Conservation (phyloP, 2,797 vertebrate genomes). For the Crocidura indochinensis region DNA sequence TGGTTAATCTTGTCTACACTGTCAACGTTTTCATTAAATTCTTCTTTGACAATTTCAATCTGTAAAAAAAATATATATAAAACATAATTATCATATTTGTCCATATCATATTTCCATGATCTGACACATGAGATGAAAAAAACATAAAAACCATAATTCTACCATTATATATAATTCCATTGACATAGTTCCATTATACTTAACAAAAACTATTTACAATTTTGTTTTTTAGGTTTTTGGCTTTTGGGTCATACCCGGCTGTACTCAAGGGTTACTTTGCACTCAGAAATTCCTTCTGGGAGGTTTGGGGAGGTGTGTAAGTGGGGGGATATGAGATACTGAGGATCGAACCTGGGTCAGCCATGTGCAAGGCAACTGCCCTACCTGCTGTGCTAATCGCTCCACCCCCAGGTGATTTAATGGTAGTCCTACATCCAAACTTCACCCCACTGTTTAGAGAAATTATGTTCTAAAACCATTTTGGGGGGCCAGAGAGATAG, state of each 20-base stretch:
- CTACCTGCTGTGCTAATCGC: too few species aligned
- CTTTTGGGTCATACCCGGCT: too few species aligned
- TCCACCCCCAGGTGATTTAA: background rate
- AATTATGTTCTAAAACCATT: constrained; percentile 67
- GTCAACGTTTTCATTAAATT: constrained; percentile 91
- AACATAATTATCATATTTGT: too few species aligned
- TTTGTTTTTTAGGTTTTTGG: background rate
- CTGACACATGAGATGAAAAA: constrained; percentile 8
- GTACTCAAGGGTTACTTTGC: too few species aligned
- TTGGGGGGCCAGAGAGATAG: too few species aligned
- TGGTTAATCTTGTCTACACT: constrained; percentile 94
- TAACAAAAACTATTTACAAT: background rate
- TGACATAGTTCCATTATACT: constrained; percentile 16
- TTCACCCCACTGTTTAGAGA: background rate
- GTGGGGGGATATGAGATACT: too few species aligned
- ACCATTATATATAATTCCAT: background rate
- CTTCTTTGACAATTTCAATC: constrained; percentile 94
- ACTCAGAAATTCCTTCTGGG: too few species aligned
- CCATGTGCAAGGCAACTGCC: too few species aligned
- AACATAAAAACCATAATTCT: background rate
- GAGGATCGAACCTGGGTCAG: too few species aligned
- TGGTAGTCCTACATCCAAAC: background rate
- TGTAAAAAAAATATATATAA: constrained; percentile 83
- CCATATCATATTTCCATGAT: background rate
- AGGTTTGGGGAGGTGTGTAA: too few species aligned